These are phyloP conservation scores for Maccullochella peelii DNA, from an alignment of 2,113 vertebrate species.

Conservation along the genomic window DNA sequence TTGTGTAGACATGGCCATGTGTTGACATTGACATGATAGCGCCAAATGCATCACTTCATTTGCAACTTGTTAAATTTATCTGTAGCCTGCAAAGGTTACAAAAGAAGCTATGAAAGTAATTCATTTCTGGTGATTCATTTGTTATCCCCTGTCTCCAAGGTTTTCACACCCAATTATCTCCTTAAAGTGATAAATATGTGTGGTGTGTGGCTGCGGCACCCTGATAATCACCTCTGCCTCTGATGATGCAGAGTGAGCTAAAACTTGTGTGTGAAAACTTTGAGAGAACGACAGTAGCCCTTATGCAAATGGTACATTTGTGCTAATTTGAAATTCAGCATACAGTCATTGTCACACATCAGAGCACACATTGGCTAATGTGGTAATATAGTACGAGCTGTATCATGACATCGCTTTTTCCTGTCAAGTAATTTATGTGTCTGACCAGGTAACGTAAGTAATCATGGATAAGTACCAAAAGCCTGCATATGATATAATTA, in stretches of 20 bases:
- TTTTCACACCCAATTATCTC: conserved; percentile 80
- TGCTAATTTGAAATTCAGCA: conserved; percentile 29
- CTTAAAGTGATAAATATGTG: conserved; percentile 75
- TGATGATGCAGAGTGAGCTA: conserved; percentile 48
- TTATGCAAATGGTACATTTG: conserved; percentile 31
- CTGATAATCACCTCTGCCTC: conserved; percentile 70
- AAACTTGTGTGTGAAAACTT: conserved; percentile 47
- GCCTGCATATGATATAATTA: background rate
- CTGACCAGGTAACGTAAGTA: background rate
- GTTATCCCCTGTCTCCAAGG: conserved; percentile 58
- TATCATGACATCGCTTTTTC: background rate
- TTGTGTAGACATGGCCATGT: background rate
- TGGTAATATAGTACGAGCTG: background rate
- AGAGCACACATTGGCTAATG: conserved; percentile 9
- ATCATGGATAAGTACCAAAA: background rate
- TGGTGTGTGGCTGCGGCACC: conserved; percentile 50
- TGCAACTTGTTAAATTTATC: conserved; percentile 45
- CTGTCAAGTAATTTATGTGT: background rate
- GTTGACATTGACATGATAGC: background rate
- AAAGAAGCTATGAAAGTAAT: conserved; percentile 65
- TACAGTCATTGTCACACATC: conserved; percentile 21
- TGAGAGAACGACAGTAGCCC: conserved; percentile 23
- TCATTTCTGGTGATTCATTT: conserved; percentile 59
- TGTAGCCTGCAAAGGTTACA: conserved; percentile 49
- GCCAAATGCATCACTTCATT: conserved; percentile 45